Evolutionary conservation across 2,113 vertebrate genomes (phyloP).

Genomic region (Miniopterus natalensis): DNA sequence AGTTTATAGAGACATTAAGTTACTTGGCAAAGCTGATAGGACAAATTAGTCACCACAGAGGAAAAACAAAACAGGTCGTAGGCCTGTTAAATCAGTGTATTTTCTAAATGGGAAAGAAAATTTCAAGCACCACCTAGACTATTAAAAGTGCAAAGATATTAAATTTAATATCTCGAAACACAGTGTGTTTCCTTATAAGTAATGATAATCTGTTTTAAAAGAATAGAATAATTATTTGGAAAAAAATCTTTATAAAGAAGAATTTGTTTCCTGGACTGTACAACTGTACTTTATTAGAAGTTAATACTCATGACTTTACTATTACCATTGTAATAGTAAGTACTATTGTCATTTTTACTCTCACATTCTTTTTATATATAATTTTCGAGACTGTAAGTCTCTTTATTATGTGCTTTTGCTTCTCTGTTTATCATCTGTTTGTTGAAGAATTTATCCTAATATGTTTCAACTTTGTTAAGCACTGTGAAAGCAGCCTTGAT

Average conservation of each 20-base stretch:
- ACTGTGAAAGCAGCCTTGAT: neutral
- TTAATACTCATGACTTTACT: neutral
- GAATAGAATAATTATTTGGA: neutral
- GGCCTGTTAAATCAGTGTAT: neutral
- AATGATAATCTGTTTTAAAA: slow-evolving; percentile 1
- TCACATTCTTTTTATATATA: slow-evolving; percentile 2
- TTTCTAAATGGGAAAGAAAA: slow-evolving; percentile 44
- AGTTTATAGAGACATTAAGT: slow-evolving; percentile 49
- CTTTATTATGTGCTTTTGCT: neutral
- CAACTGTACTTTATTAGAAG: neutral
- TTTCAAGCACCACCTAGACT: slow-evolving; percentile 2
- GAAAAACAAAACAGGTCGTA: neutral
- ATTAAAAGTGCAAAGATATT: slow-evolving; percentile 34
- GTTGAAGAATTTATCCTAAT: neutral
- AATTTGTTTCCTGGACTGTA: neutral
- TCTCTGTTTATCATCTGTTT: neutral
- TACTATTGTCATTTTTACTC: neutral
- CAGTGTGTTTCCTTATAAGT: neutral
- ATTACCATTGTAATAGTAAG: neutral
- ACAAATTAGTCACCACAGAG: slow-evolving; percentile 40
- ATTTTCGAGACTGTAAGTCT: neutral
- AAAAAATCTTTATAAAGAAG: neutral
- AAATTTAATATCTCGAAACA: slow-evolving; percentile 21
- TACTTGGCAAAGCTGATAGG: slow-evolving; percentile 29
- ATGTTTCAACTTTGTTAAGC: neutral